Evolutionary conservation across 2,797 vertebrate genomes (phyloP), one percentile per base, ranked within the genome.

Genomic region (Halcyon leucocephala): DNA sequence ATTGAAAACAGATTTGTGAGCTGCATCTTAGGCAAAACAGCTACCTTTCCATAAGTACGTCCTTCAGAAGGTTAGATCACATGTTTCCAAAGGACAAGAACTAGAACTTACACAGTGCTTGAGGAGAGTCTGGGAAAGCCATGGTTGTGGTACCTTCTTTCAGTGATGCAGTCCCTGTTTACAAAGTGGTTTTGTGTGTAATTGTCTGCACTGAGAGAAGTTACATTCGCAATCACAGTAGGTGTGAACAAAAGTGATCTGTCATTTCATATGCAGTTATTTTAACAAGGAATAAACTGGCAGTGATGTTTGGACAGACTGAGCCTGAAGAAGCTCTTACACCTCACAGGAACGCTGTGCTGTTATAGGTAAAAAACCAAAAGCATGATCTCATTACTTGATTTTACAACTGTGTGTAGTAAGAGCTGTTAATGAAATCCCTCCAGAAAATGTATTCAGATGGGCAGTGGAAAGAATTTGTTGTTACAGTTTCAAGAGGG

Each of bases 1-100:
- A 94, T 22, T 88, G 69, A 62, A 92, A 95, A 41, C 90, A 95
- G 81, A 89, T 93, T 73, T 55, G 49, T 41, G 80, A 92, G 82
- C 80, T 74, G 77, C 48, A 39, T 77, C 57, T 73, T 16, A 11
- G 69, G 65, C 85, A 90, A 18, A 94, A 46, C 0, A 3, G 6
- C 37, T 54, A 12, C 52, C 41, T 88, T 88, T 54, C 54, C 24
- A 0, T 33, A 51, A 37, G 19, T 8, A 2, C 29, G 33, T 31
- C 44, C 67, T 86, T 60, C 55, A 77, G 60, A 74, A 73, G 16
- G 57, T 51, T 64, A 39, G 52, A 13, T 69, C 70, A 8, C 22
- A 7, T 3, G 1, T 73, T 33, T 89, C 72, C 29, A 55, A 19
- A 42, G 72, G 44, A 25, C 60, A 26, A 6, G 72, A 73, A 76